These are phyloP conservation scores for Zoanthus sansibaricus DNA, from an alignment of 92 coral and sea anemone species.

Conservation along the genomic window DNA sequence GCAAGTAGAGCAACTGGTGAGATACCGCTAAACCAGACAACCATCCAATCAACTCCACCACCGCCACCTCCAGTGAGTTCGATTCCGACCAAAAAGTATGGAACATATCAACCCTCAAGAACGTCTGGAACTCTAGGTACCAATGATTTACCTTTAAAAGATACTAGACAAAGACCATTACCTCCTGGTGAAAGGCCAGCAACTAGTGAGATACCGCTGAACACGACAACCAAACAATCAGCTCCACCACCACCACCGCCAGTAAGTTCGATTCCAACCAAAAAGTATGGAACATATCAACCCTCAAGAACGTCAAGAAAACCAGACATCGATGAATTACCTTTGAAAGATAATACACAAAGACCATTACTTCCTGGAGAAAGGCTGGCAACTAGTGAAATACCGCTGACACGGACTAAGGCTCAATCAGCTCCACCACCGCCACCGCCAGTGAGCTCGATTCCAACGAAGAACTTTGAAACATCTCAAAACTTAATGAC, in stretches of 20 bases:
- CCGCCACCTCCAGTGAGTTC: slow-evolving; percentile 6
- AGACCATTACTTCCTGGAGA: neutral
- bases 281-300: neutral
- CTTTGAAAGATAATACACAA: neutral
- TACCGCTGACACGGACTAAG: neutral
- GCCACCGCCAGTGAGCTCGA: slow-evolving; percentile 17
- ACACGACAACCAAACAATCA: neutral
- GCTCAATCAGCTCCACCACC: neutral
- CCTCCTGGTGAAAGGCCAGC: neutral
- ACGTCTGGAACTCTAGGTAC: neutral
- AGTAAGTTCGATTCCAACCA: slow-evolving; percentile 14
- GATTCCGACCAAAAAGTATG: neutral
- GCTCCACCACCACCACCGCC: neutral
- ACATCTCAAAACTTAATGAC: neutral
- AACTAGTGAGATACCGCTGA: neutral
- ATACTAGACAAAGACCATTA: neutral
- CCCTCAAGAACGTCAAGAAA: too few species aligned
- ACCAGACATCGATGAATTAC: neutral
- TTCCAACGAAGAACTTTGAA: neutral
- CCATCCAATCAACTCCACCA: neutral
- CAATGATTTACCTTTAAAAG: neutral
- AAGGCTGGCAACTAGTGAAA: neutral
- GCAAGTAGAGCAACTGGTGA: neutral
- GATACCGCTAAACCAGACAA: neutral
- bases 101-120: neutral